A percentile compares a stretch with the other conserved stretches of the same genome.
phyloP scores from a whole-genome alignment of 2,888 invertebrate genomes.

The Norana najaformis region DNA sequence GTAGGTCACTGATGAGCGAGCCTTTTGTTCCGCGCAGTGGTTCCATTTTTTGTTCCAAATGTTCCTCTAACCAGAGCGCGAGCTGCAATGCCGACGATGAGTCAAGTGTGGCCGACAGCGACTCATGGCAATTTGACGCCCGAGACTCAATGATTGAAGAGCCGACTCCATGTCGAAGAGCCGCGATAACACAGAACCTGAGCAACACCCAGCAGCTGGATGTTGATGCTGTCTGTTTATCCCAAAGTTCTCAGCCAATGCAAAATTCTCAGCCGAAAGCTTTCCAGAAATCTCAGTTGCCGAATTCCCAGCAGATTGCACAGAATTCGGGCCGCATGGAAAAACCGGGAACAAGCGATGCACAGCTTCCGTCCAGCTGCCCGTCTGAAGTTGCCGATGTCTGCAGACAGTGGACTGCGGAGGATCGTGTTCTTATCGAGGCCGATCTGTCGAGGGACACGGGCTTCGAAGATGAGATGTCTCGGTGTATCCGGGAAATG shows the following conservation, averaged over 20 bases:
- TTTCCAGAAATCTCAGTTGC: neutral
- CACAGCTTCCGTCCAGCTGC: neutral
- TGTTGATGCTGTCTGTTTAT: neutral
- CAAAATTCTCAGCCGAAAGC: neutral
- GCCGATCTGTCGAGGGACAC: neutral
- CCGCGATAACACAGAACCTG: neutral
- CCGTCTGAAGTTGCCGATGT: neutral
- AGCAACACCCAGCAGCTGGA: neutral
- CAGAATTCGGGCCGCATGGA: neutral
- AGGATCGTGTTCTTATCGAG: neutral
- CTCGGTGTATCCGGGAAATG: slow-evolving; percentile 5
- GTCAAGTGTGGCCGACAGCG: slow-evolving; percentile 10
- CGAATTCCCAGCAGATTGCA: neutral
- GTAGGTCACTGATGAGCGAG: slow-evolving; percentile 75
- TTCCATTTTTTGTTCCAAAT: slow-evolving; percentile 91
- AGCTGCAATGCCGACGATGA: slow-evolving; percentile 26
- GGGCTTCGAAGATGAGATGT: slow-evolving; percentile 23
- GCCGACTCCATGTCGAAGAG: slow-evolving; percentile 16
- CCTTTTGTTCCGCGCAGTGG: slow-evolving; percentile 90
- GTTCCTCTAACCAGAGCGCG: slow-evolving; percentile 67
- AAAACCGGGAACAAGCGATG: neutral
- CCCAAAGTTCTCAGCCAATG: neutral
- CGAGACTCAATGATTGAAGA: neutral
- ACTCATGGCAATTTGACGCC: neutral
- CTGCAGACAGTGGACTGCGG: neutral